Evolutionary conservation across 64 coral and sea anemone species (phyloP).

Genomic region (Trachythela sp.): DNA sequence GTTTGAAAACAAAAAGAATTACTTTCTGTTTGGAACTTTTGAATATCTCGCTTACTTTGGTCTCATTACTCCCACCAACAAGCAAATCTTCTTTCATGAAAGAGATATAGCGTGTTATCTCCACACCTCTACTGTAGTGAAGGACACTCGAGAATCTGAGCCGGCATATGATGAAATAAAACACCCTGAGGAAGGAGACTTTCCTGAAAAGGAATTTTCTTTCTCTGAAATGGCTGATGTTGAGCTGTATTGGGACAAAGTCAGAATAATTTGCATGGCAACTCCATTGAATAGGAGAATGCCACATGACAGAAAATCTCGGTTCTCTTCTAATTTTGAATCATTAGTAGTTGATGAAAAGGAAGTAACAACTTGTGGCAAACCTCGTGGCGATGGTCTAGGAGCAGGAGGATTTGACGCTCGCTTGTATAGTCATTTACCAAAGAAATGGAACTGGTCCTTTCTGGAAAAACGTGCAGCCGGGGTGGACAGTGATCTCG

Average conservation of each 20-base stretch:
- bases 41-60: not conserved
- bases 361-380: not conserved
- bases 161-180: not conserved
- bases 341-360: not conserved
- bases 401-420: not conserved
- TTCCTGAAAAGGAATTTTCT: not conserved
- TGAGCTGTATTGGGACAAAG: not conserved
- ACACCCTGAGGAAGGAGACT: not conserved
- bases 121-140: not conserved
- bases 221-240: not conserved
- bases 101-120: not conserved
- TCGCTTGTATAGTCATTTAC: not conserved
- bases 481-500: not conserved
- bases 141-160: not conserved
- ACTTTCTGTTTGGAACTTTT: not conserved
- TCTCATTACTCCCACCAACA: not conserved
- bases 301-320: not conserved
- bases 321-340: not conserved
- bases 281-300: not conserved
- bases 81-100: not conserved
- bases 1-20: not conserved
- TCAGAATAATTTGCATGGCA: not conserved
- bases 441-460: not conserved
- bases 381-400: not conserved
- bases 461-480: not conserved